These are phyloP conservation scores for Drosophila infuscata DNA, from an alignment of 2,888 invertebrate species.

Conservation along the genomic window DNA sequence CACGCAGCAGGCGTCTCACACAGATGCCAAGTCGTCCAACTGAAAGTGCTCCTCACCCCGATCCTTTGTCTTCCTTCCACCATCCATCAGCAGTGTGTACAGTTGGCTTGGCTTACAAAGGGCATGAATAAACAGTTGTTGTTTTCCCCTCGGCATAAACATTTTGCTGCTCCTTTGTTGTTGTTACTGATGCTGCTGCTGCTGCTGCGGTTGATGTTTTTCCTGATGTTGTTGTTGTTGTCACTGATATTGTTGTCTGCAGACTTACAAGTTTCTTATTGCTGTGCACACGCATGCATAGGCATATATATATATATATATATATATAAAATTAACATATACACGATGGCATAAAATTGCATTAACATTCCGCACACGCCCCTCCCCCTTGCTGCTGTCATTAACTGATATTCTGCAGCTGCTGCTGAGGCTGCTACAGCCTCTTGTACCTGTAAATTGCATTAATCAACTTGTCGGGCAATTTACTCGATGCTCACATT, in stretches of 20 bases:
- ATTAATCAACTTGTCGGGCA: slow-evolving; percentile 72
- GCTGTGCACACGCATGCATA: slow-evolving; percentile 40
- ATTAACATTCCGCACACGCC: slow-evolving; percentile 72
- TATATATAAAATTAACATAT: slow-evolving; percentile 7
- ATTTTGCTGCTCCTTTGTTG: slow-evolving; percentile 10
- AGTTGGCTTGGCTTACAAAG: slow-evolving; percentile 36
- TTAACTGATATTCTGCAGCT: slow-evolving; percentile 52
- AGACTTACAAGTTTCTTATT: slow-evolving; percentile 73
- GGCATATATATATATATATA: not conserved
- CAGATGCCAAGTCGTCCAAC: slow-evolving; percentile 38
- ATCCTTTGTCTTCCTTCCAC: not conserved
- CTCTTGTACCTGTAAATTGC: slow-evolving; percentile 59
- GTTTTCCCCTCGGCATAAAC: not conserved
- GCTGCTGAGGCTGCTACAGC: slow-evolving; percentile 18
- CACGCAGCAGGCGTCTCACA: slow-evolving; percentile 44
- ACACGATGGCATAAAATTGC: slow-evolving; percentile 54
- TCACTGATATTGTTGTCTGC: slow-evolving; percentile 57
- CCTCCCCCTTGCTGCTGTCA: slow-evolving; percentile 46
- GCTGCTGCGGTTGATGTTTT: slow-evolving; percentile 15
- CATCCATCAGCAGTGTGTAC: not conserved
- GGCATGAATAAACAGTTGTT: slow-evolving; percentile 54
- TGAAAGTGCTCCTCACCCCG: not conserved
- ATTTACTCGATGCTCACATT: slow-evolving; percentile 53
- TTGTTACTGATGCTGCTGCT: slow-evolving; percentile 25
- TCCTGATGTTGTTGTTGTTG: slow-evolving; percentile 25